phyloP scores from a whole-genome alignment of 2,888 invertebrate genomes.

The Trachelus stipa region DNA sequence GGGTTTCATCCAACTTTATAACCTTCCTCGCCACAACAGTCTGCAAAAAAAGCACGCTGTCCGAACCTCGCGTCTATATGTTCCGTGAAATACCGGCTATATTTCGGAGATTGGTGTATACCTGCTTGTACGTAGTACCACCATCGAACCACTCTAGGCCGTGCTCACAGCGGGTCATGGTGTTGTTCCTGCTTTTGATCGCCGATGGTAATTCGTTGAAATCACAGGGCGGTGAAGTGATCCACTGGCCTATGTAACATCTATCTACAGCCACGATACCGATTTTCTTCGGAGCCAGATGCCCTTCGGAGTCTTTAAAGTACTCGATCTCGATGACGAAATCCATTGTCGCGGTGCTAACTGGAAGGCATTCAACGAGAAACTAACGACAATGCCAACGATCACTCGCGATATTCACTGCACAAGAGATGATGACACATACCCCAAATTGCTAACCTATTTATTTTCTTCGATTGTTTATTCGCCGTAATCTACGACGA shows the following conservation, averaged over 20 bases:
- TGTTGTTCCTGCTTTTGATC: slow-evolving; percentile 7
- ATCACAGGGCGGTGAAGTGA: slow-evolving; percentile 10
- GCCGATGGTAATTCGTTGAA: slow-evolving; percentile 5
- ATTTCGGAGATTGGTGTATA: slow-evolving; percentile 3
- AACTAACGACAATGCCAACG: no score
- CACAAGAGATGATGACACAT: no score
- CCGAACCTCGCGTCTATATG: neutral
- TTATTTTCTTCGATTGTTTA: neutral
- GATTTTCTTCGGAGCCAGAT: slow-evolving; percentile 13
- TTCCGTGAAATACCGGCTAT: neutral
- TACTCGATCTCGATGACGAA: slow-evolving; percentile 16
- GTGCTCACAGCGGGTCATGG: slow-evolving; percentile 7
- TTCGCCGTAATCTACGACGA: slow-evolving; percentile 22
- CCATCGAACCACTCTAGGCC: slow-evolving; percentile 22
- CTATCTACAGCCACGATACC: slow-evolving; percentile 4
- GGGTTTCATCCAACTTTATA: no score
- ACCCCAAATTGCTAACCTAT: no score
- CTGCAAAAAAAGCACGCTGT: neutral
- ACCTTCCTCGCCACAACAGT: no score
- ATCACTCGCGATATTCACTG: no score
- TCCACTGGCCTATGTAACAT: slow-evolving; percentile 11
- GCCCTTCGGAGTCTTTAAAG: neutral
- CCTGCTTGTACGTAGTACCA: neutral
- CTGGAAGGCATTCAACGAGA: no score
- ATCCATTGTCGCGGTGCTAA: neutral